These are phyloP conservation scores for Himalopsyche kuldschensis DNA, from an alignment of 2,888 invertebrate genomes.

Conservation along the genomic window DNA sequence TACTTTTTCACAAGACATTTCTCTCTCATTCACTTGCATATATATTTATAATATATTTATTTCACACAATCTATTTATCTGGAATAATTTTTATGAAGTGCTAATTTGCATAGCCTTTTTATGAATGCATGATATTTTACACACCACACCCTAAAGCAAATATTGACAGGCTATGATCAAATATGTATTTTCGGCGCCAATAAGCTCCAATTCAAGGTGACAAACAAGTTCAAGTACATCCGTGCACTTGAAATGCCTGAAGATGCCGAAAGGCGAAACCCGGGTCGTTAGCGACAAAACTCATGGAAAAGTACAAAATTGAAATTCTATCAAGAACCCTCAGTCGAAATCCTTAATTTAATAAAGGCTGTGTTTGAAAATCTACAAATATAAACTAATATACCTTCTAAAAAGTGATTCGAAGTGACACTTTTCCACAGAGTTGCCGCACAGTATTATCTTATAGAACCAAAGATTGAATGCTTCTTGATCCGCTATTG, in stretches of 20 bases:
- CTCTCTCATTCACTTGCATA: too few species aligned
- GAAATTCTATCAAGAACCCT: too few species aligned
- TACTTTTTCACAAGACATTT: too few species aligned
- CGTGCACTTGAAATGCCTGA: too few species aligned
- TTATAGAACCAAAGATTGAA: conserved; percentile 45
- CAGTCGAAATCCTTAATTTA: too few species aligned
- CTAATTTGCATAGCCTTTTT: not conserved
- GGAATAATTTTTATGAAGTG: not conserved
- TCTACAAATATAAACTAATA: not conserved
- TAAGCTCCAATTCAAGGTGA: not conserved
- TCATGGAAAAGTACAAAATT: too few species aligned
- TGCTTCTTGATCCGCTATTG: conserved; percentile 41
- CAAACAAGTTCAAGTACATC: too few species aligned
- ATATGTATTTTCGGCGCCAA: not conserved
- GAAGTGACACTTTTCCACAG: conserved; percentile 41
- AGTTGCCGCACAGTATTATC: conserved; percentile 41
- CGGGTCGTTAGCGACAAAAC: too few species aligned
- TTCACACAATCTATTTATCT: not conserved
- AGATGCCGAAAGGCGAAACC: too few species aligned
- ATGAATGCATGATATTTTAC: not conserved
- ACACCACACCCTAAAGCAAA: not conserved
- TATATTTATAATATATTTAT: too few species aligned
- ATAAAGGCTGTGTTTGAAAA: too few species aligned
- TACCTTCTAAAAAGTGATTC: conserved; percentile 45
- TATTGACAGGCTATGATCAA: not conserved